These are phyloP conservation scores for Pampusana beccarii DNA, from an alignment of 2,113 vertebrate species.

Conservation along the genomic window DNA sequence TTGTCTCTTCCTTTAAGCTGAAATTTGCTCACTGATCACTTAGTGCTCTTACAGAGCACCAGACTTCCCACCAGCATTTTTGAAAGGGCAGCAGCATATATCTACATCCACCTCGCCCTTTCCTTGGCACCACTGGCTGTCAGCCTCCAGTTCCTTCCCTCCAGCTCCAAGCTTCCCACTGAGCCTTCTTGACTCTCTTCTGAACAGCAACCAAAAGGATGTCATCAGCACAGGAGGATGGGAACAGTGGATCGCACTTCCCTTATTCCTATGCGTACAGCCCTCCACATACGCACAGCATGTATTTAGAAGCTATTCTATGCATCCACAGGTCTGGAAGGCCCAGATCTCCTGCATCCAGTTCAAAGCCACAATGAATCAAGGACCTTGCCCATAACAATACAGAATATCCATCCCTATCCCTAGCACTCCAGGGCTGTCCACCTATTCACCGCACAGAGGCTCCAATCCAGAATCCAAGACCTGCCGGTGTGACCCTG, in stretches of 20 bases:
- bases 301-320: not conserved
- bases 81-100: not conserved
- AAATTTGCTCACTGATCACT: not conserved
- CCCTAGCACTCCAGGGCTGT: not conserved
- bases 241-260: not conserved
- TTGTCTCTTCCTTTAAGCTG: not conserved
- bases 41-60: not conserved
- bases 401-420: not conserved
- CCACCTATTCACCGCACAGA: not conserved
- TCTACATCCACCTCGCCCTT: not conserved
- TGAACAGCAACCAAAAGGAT: not conserved
- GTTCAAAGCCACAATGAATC: not conserved
- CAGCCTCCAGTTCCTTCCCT: not conserved
- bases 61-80: not conserved
- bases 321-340: not conserved
- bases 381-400: not conserved
- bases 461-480: not conserved
- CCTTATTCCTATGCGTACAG: not conserved
- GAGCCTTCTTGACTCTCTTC: not conserved
- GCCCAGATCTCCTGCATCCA: not conserved
- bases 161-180: not conserved
- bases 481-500: not conserved
- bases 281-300: rapidly evolving
- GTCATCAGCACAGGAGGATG: not conserved
- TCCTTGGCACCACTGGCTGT: not conserved